These are phyloP conservation scores for Papilio xuthus DNA, from an alignment of 1,140 invertebrate species.

Conservation along the genomic window DNA sequence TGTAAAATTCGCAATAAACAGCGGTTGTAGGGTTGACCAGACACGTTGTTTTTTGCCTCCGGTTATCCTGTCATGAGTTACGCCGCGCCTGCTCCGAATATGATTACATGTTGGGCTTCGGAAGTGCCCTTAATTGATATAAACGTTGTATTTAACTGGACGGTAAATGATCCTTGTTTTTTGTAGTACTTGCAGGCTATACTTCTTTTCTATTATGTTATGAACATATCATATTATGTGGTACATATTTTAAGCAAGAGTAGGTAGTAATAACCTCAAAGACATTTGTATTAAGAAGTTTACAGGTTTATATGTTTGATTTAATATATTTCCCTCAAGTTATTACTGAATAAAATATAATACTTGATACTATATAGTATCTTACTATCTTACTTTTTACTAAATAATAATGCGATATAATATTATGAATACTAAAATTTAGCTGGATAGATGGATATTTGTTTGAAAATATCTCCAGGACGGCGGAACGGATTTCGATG, in stretches of 20 bases:
- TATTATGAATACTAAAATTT: too few species aligned
- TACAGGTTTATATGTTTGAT: too few species aligned
- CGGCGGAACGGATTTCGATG: too few species aligned
- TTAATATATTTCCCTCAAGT: not conserved
- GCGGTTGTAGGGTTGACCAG: conserved; percentile 48
- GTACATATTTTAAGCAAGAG: too few species aligned
- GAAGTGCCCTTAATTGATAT: conserved; percentile 77
- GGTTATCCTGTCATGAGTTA: conserved; percentile 75
- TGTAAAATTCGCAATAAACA: conserved; percentile 39
- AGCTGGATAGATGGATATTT: too few species aligned
- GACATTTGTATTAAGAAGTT: too few species aligned
- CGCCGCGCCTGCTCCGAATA: conserved; percentile 73
- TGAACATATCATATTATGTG: not conserved
- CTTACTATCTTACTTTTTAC: too few species aligned
- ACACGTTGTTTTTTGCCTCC: conserved; percentile 70
- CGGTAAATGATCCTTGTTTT: conserved; percentile 50
- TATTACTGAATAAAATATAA: not conserved
- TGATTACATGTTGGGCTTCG: conserved; percentile 74
- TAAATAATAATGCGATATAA: too few species aligned
- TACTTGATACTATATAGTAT: too few species aligned
- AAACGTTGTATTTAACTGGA: conserved; percentile 73
- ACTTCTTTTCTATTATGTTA: not conserved
- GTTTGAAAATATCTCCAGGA: too few species aligned
- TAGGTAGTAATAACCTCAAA: too few species aligned
- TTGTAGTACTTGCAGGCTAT: not conserved